Base-by-base conservation (phyloP, 2,888 invertebrate genomes). In the Protophormia terraenovae region DNA sequence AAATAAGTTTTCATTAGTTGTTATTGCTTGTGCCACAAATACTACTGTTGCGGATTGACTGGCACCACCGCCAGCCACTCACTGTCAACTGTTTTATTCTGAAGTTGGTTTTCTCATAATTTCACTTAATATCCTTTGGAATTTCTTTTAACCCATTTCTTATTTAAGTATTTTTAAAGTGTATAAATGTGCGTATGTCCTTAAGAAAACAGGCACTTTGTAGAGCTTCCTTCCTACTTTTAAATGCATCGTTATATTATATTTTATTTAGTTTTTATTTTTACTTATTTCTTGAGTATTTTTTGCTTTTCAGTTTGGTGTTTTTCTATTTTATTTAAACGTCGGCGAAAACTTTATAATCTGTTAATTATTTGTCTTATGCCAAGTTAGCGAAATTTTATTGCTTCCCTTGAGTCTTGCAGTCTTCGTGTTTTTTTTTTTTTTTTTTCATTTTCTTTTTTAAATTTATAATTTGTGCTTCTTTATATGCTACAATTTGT, bases 321-420 rank as follows among this genome's bases (percentile, higher is more conserved):
- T 81, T 86, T 84, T 84, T n/a, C n/a, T 86, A 83, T 86, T 81
- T 87, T 86, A 86, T 88, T 86, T 88, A 87, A 87, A 86, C 86
- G 84, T 88, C 86, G 87, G 87, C 86, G 87, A 87, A 88, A 89
- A 89, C 86, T 89, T 89, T 89, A 87, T 88, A 90, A 90, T 90
- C 89, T 89, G 89, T 90, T 90, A 90, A 90, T 90, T 90, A 90
- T 90, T 89, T 90, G 89, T 89, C 89, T 89, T 88, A 88, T 89
- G 87, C 88, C 86, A 88, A 87, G 87, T 87, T 86, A 84, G 88
- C 87, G 84, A 80, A 86, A 87, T 87, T 88, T 88, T 87, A 88
- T 87, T 87, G 87, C 87, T 86, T 87, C 86, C 75, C 82, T 58
- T 73, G 55, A 79, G 85, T 85, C 82, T 82, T 82, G 71, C 73